A percentile compares a stretch with the other conserved stretches of the same genome.
phyloP scores from a whole-genome alignment of 1,140 invertebrate genomes.

The Panulirus ornatus region DNA sequence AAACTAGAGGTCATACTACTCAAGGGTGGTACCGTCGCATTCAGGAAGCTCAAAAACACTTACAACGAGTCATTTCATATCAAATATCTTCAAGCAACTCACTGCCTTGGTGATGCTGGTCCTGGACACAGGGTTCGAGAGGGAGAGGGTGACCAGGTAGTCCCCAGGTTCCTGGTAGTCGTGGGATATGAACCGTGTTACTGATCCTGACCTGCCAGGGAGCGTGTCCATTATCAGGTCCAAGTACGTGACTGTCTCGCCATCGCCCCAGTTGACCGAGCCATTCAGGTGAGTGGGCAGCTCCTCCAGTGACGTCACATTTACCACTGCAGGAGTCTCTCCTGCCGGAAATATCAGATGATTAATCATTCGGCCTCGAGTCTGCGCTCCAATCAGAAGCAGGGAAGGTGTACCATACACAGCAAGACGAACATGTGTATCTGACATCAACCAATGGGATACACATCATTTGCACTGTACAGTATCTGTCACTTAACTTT shows the following conservation, averaged over 20 bases:
- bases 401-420: neutral
- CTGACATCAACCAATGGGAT: neutral
- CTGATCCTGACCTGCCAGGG: neutral
- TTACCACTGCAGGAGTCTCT: neutral
- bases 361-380: neutral
- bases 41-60: neutral
- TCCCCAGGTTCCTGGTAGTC: conserved; percentile 22
- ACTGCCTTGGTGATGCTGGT: conserved; percentile 15
- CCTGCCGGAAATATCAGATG: neutral
- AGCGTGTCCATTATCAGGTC: conserved; percentile 24
- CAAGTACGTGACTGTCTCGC: neutral
- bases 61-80: neutral
- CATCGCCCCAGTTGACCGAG: conserved; percentile 27
- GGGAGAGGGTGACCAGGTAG: conserved; percentile 7
- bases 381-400: neutral
- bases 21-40: neutral
- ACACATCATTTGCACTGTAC: neutral
- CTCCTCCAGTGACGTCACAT: conserved; percentile 11
- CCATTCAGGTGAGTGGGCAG: conserved; percentile 30
- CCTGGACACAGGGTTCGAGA: conserved; percentile 31
- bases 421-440: neutral
- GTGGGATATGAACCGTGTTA: conserved; percentile 5
- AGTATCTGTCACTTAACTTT: neutral
- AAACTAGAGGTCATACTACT: neutral
- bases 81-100: neutral